Conservation (phyloP, 2,797 vertebrate species). For the Anguilla anguilla region DNA sequence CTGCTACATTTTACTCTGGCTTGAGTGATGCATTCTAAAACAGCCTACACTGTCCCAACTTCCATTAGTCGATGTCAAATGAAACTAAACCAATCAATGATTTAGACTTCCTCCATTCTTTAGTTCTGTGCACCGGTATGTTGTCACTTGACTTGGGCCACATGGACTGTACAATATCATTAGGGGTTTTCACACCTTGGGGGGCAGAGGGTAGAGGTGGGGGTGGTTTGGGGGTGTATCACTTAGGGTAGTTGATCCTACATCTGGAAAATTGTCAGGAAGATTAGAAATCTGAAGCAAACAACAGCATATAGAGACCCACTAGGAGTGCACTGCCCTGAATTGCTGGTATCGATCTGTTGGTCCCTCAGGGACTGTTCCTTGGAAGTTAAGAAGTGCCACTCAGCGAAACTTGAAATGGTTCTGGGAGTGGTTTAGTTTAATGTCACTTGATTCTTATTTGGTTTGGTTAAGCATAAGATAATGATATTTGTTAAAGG, state of each 20-base stretch:
- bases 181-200: background rate
- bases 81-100: background rate
- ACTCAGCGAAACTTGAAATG: background rate
- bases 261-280: background rate
- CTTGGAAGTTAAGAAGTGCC: background rate
- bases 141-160: background rate
- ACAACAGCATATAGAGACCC: background rate
- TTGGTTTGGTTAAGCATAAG: background rate
- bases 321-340: background rate
- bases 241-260: background rate
- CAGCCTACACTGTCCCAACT: background rate
- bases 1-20: background rate
- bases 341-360: slow-evolving; percentile 9
- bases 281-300: background rate
- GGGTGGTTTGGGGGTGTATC: background rate
- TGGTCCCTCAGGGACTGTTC: background rate
- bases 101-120: background rate
- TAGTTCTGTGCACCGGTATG: background rate
- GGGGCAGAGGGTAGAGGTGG: background rate
- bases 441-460: background rate
- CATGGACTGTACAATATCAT: background rate
- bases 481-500: background rate
- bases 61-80: background rate
- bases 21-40: background rate
- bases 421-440: background rate